Percentiles rank a stretch among this genome's conserved stretches.
Conservation (phyloP, 2,888 invertebrate genomes). For the Nemotelus pantherinus region DNA sequence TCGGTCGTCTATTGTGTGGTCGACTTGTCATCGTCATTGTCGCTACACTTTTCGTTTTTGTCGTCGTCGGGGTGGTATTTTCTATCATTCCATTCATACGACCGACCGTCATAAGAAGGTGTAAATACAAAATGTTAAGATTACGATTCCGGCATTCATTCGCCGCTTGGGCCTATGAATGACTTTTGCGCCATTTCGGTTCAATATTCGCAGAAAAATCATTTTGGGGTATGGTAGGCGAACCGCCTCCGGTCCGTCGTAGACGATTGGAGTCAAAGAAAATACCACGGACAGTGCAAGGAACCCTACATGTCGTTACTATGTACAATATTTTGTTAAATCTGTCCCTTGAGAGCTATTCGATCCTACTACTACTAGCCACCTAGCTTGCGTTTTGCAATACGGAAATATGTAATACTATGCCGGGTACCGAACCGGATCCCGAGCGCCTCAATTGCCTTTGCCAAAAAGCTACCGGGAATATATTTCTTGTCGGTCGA, state of each 20-base stretch:
- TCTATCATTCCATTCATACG: not conserved
- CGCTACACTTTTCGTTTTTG: no score
- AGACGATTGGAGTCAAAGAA: not conserved
- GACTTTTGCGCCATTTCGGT: conserved; percentile 19
- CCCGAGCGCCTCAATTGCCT: no score
- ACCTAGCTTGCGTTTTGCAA: no score
- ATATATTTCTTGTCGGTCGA: conserved; percentile 2
- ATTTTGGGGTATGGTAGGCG: no score
- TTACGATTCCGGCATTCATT: conserved; percentile 13
- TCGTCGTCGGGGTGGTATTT: not conserved
- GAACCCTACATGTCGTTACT: not conserved
- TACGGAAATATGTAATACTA: no score
- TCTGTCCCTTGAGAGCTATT: conserved; percentile 3
- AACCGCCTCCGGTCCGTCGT: not conserved
- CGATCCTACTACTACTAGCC: not conserved
- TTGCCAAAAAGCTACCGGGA: not conserved
- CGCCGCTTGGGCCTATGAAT: not conserved
- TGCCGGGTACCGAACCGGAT: no score
- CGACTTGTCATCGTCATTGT: no score
- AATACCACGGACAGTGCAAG: not conserved
- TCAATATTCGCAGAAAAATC: conserved; percentile 9
- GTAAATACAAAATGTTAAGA: not conserved
- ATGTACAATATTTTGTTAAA: not conserved
- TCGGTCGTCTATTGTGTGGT: no score
- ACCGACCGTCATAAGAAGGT: not conserved